Evolutionary conservation across 2,797 vertebrate genomes (phyloP).

Genomic region (Neosilurus hyrtlii): DNA sequence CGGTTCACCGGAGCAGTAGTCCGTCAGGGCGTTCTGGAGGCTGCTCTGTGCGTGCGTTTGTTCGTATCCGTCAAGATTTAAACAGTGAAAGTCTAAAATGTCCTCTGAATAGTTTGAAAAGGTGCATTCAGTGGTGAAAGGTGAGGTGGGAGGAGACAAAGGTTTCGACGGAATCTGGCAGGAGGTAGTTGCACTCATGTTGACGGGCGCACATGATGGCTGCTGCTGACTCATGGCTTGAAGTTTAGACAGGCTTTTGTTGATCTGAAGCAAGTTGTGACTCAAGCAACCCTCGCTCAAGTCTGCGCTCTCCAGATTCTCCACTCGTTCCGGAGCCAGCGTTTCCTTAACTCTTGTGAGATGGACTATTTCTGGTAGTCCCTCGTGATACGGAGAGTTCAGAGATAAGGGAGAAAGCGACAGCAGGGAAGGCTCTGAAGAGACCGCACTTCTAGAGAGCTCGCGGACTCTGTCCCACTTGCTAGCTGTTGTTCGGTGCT

Average conservation of each 20-base stretch:
- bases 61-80: conserved; percentile 78
- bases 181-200: conserved; percentile 54
- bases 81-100: conserved; percentile 77
- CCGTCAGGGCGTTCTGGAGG: conserved; percentile 72
- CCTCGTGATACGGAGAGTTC: conserved; percentile 68
- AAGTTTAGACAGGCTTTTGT: conserved; percentile 75
- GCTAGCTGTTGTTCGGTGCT: conserved; percentile 44
- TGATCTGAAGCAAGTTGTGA: conserved; percentile 76
- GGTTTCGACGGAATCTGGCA: conserved; percentile 68
- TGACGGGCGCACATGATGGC: conserved; percentile 56
- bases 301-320: conserved; percentile 57
- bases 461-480: conserved; percentile 33
- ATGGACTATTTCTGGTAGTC: conserved; percentile 47
- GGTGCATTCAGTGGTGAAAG: conserved; percentile 67
- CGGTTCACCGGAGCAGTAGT: conserved; percentile 74
- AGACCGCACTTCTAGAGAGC: conserved; percentile 41
- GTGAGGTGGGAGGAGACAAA: conserved; percentile 73
- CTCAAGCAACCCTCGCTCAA: conserved; percentile 65
- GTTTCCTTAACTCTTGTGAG: conserved; percentile 48
- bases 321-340: conserved; percentile 52
- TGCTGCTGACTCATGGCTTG: conserved; percentile 72
- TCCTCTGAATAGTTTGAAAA: conserved; percentile 77
- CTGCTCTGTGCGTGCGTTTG: conserved; percentile 70
- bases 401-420: conserved; percentile 75
- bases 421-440: conserved; percentile 64